phyloP scores from a whole-genome alignment of 2,888 invertebrate species.

The Baronia brevicornis region DNA sequence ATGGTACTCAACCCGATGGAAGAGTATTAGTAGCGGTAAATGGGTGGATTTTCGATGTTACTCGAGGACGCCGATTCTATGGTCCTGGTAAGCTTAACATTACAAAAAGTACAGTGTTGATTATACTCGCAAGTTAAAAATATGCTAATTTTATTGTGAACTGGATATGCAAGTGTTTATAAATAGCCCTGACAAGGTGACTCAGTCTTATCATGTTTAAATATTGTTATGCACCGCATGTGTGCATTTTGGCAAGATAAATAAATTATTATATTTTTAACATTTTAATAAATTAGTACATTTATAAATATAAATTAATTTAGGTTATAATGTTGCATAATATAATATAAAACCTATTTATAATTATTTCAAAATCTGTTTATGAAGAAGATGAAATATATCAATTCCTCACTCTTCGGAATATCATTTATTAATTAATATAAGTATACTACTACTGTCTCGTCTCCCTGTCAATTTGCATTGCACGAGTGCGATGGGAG shows the following conservation, averaged over 20 bases:
- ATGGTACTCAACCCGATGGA: slow-evolving; percentile 91
- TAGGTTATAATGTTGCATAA: too few relatives aligned
- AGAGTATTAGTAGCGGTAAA: slow-evolving; percentile 94
- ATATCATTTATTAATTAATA: too few relatives aligned
- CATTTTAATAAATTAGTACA: background rate
- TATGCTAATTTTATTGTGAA: slow-evolving; percentile 18
- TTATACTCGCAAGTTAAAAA: slow-evolving; percentile 3
- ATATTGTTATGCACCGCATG: slow-evolving; percentile 31
- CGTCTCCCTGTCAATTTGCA: too few relatives aligned
- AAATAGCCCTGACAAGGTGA: slow-evolving; percentile 49
- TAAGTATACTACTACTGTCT: too few relatives aligned
- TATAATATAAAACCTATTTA: too few relatives aligned
- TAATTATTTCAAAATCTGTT: too few relatives aligned
- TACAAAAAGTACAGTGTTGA: background rate
- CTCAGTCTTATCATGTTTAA: slow-evolving; percentile 26
- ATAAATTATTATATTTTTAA: slow-evolving; percentile 15
- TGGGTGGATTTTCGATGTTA: slow-evolving; percentile 96
- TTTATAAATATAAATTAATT: background rate
- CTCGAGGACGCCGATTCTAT: slow-evolving; percentile 92
- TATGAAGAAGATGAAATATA: too few relatives aligned
- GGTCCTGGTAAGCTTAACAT: slow-evolving; percentile 86
- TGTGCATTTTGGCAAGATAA: slow-evolving; percentile 24
- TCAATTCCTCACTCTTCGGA: too few relatives aligned
- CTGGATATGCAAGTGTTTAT: slow-evolving; percentile 34
- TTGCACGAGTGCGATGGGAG: too few relatives aligned